Percentiles rank a stretch among this genome's conserved stretches.
Conservation (phyloP, 2,797 vertebrate species). For the Pagetopsis macropterus region DNA sequence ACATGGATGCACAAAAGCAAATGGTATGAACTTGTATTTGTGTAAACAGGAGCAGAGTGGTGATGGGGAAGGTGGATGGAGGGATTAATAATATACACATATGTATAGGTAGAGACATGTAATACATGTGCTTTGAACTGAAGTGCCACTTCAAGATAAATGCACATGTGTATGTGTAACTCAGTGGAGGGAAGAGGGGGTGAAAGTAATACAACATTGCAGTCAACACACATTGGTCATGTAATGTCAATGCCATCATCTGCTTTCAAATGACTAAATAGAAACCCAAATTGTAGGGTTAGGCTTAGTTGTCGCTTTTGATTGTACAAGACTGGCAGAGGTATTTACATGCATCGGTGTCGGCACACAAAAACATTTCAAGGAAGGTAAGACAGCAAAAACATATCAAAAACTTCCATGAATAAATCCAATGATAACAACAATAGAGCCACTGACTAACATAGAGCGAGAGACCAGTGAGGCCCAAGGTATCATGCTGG, state of each 20-base stretch:
- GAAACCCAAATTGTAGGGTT: not conserved
- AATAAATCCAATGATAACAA: constrained; percentile 46
- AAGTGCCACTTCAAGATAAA: not conserved
- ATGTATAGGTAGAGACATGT: not conserved
- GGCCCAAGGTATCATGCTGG: constrained; percentile 30
- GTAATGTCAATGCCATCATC: not conserved
- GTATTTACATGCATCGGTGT: not conserved
- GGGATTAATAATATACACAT: too few species aligned
- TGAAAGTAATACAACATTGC: not conserved
- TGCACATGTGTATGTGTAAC: not conserved
- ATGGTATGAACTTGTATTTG: not conserved
- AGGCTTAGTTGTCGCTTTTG: not conserved
- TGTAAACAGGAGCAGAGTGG: not conserved
- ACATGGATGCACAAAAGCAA: not conserved
- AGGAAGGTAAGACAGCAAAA: constrained; percentile 15
- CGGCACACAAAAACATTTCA: not conserved
- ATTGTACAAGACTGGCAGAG: not conserved
- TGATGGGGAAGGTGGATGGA: too few species aligned
- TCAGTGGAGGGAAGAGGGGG: not conserved
- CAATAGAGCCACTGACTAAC: constrained; percentile 28
- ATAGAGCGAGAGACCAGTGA: constrained; percentile 14
- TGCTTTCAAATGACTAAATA: not conserved
- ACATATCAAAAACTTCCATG: constrained; percentile 16
- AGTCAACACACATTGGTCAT: not conserved
- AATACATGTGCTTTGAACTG: not conserved